These are phyloP conservation scores for Cyanistes caeruleus DNA, from an alignment of 2,113 vertebrate species.

Conservation along the genomic window DNA sequence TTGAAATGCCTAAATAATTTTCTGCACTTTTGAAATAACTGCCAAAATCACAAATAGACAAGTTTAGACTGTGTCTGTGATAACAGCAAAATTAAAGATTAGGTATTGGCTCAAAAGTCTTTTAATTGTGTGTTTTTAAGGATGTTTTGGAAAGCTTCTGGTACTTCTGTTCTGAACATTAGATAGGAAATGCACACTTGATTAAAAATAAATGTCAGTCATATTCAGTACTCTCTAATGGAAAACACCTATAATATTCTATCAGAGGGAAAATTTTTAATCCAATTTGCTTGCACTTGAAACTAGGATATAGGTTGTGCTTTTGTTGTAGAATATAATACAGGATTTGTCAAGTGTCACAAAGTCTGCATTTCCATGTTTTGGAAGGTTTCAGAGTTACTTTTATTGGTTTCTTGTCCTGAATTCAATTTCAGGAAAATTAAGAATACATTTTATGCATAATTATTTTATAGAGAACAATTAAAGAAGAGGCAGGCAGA, in stretches of 20 bases:
- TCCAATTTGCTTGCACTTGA: background rate
- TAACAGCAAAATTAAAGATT: background rate
- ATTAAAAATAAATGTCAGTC: background rate
- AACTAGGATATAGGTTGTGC: background rate
- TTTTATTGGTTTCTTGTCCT: background rate
- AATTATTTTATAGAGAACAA: background rate
- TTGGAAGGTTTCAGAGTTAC: background rate
- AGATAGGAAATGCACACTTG: background rate
- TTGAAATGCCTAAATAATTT: conserved; percentile 20
- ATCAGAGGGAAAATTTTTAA: background rate
- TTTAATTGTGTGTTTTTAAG: conserved; percentile 1
- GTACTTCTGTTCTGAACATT: background rate
- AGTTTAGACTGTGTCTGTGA: conserved; percentile 7
- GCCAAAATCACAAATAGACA: conserved; percentile 31
- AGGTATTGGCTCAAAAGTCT: background rate
- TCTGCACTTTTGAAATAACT: conserved; percentile 33
- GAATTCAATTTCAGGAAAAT: background rate
- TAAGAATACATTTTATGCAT: background rate
- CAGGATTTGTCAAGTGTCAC: background rate
- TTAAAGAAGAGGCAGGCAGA: background rate
- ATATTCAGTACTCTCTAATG: background rate
- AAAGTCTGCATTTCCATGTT: background rate
- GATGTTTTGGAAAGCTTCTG: conserved; percentile 25
- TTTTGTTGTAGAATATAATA: background rate
- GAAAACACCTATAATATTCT: background rate